Conservation (phyloP, 2,113 vertebrate species). For the Gavia stellata region DNA sequence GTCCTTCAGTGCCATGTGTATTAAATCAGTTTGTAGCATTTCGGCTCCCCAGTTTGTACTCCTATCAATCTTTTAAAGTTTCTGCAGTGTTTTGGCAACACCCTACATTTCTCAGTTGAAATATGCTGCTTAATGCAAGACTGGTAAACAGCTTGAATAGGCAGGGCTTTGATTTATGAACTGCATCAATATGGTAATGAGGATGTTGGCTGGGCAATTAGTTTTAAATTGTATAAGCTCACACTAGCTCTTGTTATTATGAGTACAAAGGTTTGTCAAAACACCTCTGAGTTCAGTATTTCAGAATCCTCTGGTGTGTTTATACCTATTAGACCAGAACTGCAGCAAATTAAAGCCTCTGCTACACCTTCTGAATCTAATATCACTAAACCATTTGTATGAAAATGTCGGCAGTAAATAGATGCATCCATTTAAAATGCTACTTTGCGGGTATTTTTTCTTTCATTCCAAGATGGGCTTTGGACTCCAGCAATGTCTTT, state of each 20-base stretch:
- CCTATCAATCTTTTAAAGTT: not conserved
- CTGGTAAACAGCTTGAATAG: constrained; percentile 24
- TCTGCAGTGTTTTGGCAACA: constrained; percentile 25
- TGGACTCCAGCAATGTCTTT: not conserved
- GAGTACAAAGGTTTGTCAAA: constrained; percentile 49
- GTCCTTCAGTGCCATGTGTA: not conserved
- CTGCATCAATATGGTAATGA: constrained; percentile 59
- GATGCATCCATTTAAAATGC: not conserved
- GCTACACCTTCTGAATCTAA: not conserved
- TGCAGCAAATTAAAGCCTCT: constrained; percentile 19
- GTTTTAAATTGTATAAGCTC: constrained; percentile 40
- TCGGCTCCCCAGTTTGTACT: not conserved
- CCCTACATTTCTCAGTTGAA: not conserved
- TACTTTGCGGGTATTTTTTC: not conserved
- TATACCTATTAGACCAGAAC: constrained; percentile 29
- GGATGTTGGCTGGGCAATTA: constrained; percentile 44
- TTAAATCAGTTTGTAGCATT: not conserved
- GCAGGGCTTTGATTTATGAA: constrained; percentile 57
- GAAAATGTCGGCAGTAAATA: not conserved
- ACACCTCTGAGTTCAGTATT: constrained; percentile 27
- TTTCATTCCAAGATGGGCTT: not conserved
- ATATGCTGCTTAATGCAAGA: not conserved
- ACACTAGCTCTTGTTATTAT: constrained; percentile 22
- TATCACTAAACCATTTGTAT: not conserved
- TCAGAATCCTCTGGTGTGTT: constrained; percentile 19